Conservation (phyloP, 2,797 vertebrate genomes). For the Remorina albescens region DNA sequence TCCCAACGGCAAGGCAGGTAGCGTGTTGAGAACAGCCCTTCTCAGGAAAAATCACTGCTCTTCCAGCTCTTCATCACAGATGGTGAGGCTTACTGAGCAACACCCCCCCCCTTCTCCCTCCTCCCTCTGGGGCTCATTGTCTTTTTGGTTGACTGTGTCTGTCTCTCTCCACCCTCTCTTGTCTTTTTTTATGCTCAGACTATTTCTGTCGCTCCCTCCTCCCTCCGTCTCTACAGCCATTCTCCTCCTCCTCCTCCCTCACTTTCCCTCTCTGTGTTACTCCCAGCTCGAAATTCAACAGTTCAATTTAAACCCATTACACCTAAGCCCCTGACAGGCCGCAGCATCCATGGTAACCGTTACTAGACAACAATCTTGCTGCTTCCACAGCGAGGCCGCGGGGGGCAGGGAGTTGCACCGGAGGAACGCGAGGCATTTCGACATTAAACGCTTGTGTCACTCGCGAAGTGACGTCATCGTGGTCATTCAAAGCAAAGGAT, state of each 20-base stretch:
- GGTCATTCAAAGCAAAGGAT: conserved; percentile 26
- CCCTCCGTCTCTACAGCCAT: conserved; percentile 14
- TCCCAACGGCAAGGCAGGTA: not conserved
- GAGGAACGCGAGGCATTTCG: conserved; percentile 30
- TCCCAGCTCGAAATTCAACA: conserved; percentile 70
- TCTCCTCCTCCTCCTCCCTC: conserved; percentile 1
- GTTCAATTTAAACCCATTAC: conserved; percentile 81
- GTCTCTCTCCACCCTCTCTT: conserved; percentile 40
- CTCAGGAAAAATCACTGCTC: conserved; percentile 74
- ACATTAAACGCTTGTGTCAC: conserved; percentile 54
- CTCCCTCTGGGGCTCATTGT: conserved; percentile 48
- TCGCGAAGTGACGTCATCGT: conserved; percentile 59
- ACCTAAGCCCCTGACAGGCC: conserved; percentile 67
- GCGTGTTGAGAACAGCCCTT: conserved; percentile 46
- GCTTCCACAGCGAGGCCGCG: conserved; percentile 38
- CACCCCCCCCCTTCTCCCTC: not conserved
- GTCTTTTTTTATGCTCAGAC: conserved; percentile 50
- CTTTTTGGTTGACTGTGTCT: conserved; percentile 57
- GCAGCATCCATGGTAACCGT: conserved; percentile 79
- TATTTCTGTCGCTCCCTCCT: conserved; percentile 60
- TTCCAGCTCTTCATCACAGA: conserved; percentile 72
- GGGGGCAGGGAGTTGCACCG: conserved; percentile 23
- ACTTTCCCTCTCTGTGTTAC: conserved; percentile 27
- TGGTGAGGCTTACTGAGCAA: conserved; percentile 60
- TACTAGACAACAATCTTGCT: conserved; percentile 74